A percentile compares a stretch with the other conserved stretches of the same genome.
Evolutionary conservation across 2,113 vertebrate genomes (phyloP).

Genomic region (Euleptes europaea): DNA sequence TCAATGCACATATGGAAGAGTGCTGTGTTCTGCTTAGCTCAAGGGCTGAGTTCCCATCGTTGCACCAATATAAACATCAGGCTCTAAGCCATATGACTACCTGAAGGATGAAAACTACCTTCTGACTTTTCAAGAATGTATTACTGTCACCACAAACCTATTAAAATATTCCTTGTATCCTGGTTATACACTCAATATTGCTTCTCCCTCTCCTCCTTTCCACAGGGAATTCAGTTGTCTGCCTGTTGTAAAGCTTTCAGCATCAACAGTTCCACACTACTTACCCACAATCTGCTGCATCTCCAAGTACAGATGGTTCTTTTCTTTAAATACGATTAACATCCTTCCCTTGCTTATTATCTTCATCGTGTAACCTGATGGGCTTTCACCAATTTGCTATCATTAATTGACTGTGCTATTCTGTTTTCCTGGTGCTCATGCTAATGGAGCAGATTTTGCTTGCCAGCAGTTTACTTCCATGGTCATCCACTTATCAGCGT

Average conservation of each 20-base stretch:
- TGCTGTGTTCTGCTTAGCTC: not conserved
- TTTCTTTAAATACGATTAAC: slow-evolving; percentile 10
- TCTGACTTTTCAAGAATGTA: fast-evolving
- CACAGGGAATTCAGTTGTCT: not conserved
- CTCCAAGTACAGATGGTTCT: not conserved
- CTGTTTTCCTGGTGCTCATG: not conserved
- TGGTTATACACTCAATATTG: not conserved
- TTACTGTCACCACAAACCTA: not conserved
- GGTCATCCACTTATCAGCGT: not conserved
- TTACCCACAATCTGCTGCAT: not conserved
- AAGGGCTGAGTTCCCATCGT: not conserved
- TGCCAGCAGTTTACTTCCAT: not conserved
- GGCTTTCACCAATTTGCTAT: not conserved
- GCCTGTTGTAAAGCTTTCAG: not conserved
- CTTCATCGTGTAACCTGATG: not conserved
- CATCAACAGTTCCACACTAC: not conserved
- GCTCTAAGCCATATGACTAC: not conserved
- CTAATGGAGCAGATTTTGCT: not conserved
- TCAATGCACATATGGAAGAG: not conserved
- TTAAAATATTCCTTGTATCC: fast-evolving
- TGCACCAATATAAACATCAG: not conserved
- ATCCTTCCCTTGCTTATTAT: not conserved
- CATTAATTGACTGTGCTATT: not conserved
- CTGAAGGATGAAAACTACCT: not conserved
- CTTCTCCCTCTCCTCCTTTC: not conserved